Percentiles rank a stretch among this genome's conserved stretches.
phyloP scores from a whole-genome alignment of 1,140 invertebrate genomes.

The Galendromus occidentalis region DNA sequence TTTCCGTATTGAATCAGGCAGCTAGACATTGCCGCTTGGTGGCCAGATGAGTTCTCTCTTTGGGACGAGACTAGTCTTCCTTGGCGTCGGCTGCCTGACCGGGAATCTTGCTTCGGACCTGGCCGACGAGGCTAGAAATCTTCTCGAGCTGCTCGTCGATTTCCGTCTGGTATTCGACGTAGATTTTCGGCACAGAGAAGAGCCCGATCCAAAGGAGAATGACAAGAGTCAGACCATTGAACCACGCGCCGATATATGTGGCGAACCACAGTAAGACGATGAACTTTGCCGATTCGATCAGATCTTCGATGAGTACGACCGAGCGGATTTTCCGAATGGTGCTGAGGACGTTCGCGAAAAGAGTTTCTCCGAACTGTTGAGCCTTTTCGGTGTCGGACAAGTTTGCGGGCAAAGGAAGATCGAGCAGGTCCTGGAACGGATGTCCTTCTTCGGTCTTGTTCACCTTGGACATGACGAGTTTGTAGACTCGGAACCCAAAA shows the following conservation, averaged over 20 bases:
- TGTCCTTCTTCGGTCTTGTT: conserved; percentile 92
- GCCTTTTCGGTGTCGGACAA: conserved; percentile 44
- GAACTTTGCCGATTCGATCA: conserved; percentile 79
- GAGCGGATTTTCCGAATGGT: conserved; percentile 57
- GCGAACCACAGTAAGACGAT: conserved; percentile 73
- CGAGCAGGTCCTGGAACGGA: conserved; percentile 69
- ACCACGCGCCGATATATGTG: conserved; percentile 89
- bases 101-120: conserved; percentile 10
- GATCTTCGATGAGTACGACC: conserved; percentile 83
- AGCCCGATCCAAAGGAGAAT: conserved; percentile 75
- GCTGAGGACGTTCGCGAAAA: conserved; percentile 62
- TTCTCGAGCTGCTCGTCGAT: conserved; percentile 7
- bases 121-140: neutral
- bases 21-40: neutral
- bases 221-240: conserved; percentile 90
- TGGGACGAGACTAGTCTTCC: neutral
- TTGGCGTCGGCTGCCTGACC: neutral
- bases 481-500: conserved; percentile 82
- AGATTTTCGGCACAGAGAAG: conserved; percentile 89
- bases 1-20: neutral
- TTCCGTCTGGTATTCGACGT: conserved; percentile 27
- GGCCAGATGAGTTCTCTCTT: too few species aligned
- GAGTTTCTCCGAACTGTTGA: conserved; percentile 55
- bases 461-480: conserved; percentile 78
- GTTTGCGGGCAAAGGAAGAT: conserved; percentile 12